Evolutionary conservation across 2,797 vertebrate species (phyloP).

Genomic region (Cheirogaleus major): DNA sequence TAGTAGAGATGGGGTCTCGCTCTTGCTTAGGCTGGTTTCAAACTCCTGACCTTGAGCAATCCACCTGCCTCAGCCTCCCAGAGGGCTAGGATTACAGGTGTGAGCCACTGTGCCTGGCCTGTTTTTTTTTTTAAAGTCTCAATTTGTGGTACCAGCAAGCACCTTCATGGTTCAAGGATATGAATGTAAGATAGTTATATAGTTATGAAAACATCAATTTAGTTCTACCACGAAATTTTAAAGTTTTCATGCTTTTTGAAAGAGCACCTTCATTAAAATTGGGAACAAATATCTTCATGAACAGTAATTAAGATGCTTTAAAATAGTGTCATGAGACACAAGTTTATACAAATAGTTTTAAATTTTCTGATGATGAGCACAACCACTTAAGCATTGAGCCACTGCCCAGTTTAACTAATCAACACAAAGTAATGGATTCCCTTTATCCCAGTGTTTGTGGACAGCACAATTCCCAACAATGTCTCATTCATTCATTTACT

Average conservation of each 20-base stretch:
- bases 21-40: no score
- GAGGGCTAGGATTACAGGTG: no score
- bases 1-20: no score
- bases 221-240: background rate
- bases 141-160: background rate
- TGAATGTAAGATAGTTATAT: background rate
- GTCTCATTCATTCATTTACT: conserved; percentile 4
- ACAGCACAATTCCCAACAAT: background rate
- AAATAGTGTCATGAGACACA: conserved; percentile 15
- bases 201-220: background rate
- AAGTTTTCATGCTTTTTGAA: conserved; percentile 42
- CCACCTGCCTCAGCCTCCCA: no score
- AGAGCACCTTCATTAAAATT: conserved; percentile 22
- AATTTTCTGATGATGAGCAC: background rate
- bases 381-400: background rate
- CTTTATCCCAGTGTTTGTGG: background rate
- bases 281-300: background rate
- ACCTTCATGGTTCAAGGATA: conserved; percentile 24
- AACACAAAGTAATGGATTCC: background rate
- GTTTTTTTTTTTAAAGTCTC: background rate
- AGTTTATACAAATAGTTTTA: conserved; percentile 27
- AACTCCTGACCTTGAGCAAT: no score
- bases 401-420: background rate
- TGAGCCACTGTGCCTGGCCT: no score
- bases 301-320: conserved; percentile 30